Base-by-base conservation (phyloP, 2,113 vertebrate genomes). In the Motacilla alba region DNA sequence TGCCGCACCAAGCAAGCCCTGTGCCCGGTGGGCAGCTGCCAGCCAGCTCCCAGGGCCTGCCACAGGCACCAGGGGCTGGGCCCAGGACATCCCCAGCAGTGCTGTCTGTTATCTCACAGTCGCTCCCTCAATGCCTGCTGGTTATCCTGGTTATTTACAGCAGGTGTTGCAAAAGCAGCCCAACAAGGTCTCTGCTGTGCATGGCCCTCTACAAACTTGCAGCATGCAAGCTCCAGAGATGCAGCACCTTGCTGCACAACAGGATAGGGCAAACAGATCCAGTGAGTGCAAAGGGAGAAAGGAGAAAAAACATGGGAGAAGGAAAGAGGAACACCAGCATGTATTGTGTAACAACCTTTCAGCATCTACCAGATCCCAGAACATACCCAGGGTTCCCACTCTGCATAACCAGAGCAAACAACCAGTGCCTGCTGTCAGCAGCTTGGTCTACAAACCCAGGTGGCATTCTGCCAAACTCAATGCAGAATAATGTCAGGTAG, bases 1-100 rank as follows among this genome's bases (percentile, higher is more conserved):
- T 74, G 52, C 27, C 52, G 47, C 49, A 21, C 17, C 24, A 39
- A 3, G 49, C 59, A 68, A 68, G 39, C 58, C 73, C 53, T 1
- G 1, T 46, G 39, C 52, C 70, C 21, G 58, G 18, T 21, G 53
- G 39, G 72, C 47, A 72, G n/a, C 52, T 5, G 4, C 55, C 62
- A 69, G 60, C 50, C 8, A 1, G 43, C 60, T 58, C 53, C 58
- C 11, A 19, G 39, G 0, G 0, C 56, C 60, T 43, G 46, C 12
- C 0, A 0, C 41, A 58, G 43, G 41, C 77, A 49, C 46, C 44
- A 10, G 0, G 1, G 2, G 15, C 50, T 0, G 0, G 39, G 43
- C 78, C 66, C 0, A 0, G 53, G 44, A 43, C 0, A 3, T 16
- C 59, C 73, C 81, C 89, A 66, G 68, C 7, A 6, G 39, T 11